Evolutionary conservation across 2,888 invertebrate species (phyloP).

Genomic region (Melikaiella ostensackeni): DNA sequence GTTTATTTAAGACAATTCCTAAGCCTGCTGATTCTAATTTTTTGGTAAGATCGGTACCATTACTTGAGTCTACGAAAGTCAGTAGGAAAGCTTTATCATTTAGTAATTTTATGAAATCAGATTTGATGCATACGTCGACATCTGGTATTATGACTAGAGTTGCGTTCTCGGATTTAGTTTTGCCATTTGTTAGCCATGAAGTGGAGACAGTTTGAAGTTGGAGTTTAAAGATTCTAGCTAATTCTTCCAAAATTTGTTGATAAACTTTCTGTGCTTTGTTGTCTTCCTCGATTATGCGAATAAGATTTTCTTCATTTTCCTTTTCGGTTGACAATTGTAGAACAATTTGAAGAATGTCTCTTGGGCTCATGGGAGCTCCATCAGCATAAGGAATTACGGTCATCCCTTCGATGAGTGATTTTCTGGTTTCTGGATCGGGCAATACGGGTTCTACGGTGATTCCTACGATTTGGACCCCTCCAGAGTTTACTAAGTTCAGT

Average conservation of each 20-base stretch:
- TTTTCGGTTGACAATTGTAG: neutral
- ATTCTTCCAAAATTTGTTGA: neutral
- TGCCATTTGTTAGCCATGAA: neutral
- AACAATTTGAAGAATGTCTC: neutral
- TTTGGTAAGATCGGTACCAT: conserved; percentile 10
- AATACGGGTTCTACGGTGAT: neutral
- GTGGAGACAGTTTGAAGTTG: neutral
- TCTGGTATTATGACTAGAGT: neutral
- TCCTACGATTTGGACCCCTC: neutral
- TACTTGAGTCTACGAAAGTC: conserved; percentile 1
- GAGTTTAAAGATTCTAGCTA: neutral
- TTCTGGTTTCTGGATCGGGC: neutral
- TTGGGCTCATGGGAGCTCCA: neutral
- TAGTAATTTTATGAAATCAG: neutral
- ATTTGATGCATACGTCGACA: neutral
- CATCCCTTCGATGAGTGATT: neutral
- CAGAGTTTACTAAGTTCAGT: neutral
- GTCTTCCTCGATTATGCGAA: neutral
- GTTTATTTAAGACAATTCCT: conserved; percentile 22
- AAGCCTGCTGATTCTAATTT: conserved; percentile 33
- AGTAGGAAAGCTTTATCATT: conserved; percentile 32
- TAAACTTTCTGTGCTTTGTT: neutral
- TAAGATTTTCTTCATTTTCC: neutral
- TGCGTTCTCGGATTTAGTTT: neutral
- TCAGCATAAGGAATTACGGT: neutral